phyloP scores from a whole-genome alignment of 2,888 invertebrate genomes.

The Gandaritis pyraliata region DNA sequence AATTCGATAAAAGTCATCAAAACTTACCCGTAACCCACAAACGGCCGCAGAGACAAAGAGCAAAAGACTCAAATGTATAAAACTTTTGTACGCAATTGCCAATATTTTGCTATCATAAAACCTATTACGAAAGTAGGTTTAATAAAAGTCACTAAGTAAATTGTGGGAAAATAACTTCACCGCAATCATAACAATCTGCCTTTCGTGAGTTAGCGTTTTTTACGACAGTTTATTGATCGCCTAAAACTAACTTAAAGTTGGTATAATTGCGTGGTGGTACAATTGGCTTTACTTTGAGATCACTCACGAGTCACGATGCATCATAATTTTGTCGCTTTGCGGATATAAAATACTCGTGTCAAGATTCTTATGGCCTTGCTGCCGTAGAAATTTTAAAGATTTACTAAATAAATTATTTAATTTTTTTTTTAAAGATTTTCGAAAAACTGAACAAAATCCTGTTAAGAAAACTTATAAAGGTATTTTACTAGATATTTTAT shows the following conservation, averaged over 20 bases:
- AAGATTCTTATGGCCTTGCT: too few species aligned
- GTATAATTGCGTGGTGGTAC: conserved; percentile 7
- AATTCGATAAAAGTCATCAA: conserved; percentile 28
- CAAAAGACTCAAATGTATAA: conserved; percentile 29
- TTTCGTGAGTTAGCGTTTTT: conserved; percentile 37
- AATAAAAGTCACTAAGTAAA: conserved; percentile 46
- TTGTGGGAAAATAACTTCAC: conserved; percentile 41
- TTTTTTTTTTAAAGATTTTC: too few species aligned
- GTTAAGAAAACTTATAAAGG: too few species aligned
- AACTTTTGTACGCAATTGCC: conserved; percentile 40
- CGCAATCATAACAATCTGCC: conserved; percentile 40
- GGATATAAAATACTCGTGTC: too few species aligned
- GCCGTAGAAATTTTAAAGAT: too few species aligned
- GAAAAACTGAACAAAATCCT: too few species aligned
- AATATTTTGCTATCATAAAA: conserved; percentile 42
- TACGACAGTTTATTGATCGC: conserved; percentile 31
- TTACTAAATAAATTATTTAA: too few species aligned
- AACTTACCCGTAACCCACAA: conserved; percentile 24
- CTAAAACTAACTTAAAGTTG: conserved; percentile 5
- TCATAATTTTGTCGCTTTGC: too few species aligned
- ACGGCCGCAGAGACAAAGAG: conserved; percentile 35
- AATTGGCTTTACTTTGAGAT: conserved; percentile 10
- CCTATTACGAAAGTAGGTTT: conserved; percentile 39
- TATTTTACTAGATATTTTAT: too few species aligned
- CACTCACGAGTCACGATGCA: conserved; percentile 5